Conservation (phyloP, 2,797 vertebrate genomes). For the Rhinogobio ventralis region DNA sequence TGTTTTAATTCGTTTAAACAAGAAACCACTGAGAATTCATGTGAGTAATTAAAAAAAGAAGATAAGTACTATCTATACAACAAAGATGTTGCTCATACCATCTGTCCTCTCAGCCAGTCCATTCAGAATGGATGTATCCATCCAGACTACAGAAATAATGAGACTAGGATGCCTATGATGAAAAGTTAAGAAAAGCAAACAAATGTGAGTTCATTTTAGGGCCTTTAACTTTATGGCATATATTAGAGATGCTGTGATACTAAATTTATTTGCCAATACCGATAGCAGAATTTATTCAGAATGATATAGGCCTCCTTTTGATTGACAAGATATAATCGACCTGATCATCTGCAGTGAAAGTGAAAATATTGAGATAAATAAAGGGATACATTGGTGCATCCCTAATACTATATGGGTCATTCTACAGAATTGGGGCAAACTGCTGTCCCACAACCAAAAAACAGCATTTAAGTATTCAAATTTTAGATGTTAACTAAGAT, state of each 20-base stretch:
- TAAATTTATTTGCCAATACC: neutral
- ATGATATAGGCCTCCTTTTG: neutral
- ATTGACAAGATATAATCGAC: neutral
- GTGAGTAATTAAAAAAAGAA: neutral
- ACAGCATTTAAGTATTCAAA: too few relatives aligned
- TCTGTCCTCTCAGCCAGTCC: neutral
- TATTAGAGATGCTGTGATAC: neutral
- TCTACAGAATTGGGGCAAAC: too few relatives aligned
- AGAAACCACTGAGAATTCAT: conserved; percentile 2
- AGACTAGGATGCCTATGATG: neutral
- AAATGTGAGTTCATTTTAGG: neutral
- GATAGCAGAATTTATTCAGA: neutral
- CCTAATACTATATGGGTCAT: too few relatives aligned
- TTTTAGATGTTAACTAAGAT: too few relatives aligned
- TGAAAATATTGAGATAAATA: too few relatives aligned
- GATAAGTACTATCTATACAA: neutral
- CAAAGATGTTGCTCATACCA: neutral
- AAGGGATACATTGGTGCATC: too few relatives aligned
- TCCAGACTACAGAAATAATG: neutral
- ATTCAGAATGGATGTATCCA: neutral
- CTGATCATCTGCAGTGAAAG: neutral
- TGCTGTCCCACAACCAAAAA: too few relatives aligned
- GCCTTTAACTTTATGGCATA: neutral
- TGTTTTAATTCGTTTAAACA: neutral
- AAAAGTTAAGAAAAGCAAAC: neutral